These are phyloP conservation scores for Propithecus deckenii DNA, from an alignment of 2,797 vertebrate species.

Conservation along the genomic window DNA sequence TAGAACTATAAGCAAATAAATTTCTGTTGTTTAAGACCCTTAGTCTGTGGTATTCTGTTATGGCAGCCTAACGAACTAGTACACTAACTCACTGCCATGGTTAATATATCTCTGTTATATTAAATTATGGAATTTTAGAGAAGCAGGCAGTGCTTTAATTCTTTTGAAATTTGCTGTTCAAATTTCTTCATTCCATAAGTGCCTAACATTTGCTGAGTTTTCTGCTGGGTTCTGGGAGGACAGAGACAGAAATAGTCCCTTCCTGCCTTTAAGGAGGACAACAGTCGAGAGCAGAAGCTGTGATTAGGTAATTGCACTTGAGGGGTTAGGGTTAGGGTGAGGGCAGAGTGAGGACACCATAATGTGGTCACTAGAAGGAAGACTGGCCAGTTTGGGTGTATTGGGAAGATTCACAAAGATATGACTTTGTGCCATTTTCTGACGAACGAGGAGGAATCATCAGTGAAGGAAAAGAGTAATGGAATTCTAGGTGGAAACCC, in stretches of 20 bases:
- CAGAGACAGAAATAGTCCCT: background rate
- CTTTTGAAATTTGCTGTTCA: background rate
- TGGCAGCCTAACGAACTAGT: background rate
- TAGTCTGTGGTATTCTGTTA: background rate
- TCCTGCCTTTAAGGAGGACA: background rate
- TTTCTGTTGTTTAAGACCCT: background rate
- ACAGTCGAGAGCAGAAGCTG: background rate
- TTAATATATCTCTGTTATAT: background rate
- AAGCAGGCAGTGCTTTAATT: background rate
- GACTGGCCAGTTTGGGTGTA: background rate
- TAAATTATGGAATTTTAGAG: background rate
- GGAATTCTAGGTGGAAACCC: background rate
- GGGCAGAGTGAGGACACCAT: background rate
- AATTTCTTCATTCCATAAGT: background rate
- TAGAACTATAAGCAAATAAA: background rate
- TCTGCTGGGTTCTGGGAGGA: background rate
- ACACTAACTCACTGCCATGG: background rate
- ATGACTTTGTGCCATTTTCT: background rate
- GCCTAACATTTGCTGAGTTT: background rate
- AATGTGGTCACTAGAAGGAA: rapidly evolving
- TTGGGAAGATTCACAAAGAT: background rate
- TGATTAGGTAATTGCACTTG: rapidly evolving
- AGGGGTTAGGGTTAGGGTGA: background rate
- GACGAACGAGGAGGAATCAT: background rate
- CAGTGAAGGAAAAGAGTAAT: background rate